Conservation (phyloP, 1,140 invertebrate genomes). For the Lasaia peninsularis region DNA sequence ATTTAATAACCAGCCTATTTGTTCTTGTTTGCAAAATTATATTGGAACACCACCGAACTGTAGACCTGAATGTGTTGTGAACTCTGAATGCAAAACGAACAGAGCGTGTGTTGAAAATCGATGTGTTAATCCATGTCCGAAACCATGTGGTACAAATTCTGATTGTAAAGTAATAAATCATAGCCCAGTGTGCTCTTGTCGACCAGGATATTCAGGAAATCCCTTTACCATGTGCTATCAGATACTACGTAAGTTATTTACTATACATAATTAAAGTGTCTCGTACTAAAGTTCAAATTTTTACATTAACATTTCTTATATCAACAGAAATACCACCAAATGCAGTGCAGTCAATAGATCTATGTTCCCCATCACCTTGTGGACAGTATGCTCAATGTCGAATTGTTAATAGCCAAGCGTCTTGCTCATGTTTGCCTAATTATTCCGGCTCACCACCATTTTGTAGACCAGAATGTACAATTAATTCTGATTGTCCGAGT, state of each 20-base stretch:
- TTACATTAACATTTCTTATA: slow-evolving; percentile 18
- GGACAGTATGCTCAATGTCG: slow-evolving; percentile 86
- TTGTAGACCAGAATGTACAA: slow-evolving; percentile 76
- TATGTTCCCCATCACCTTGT: slow-evolving; percentile 89
- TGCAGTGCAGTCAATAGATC: slow-evolving; percentile 74
- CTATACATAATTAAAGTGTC: neutral
- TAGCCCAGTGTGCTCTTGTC: slow-evolving; percentile 79
- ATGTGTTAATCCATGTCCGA: slow-evolving; percentile 81
- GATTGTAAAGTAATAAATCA: slow-evolving; percentile 79
- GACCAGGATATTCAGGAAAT: slow-evolving; percentile 78
- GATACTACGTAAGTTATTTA: slow-evolving; percentile 79
- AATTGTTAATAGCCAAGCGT: slow-evolving; percentile 78
- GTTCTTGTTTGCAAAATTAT: slow-evolving; percentile 79
- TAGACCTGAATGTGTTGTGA: slow-evolving; percentile 79
- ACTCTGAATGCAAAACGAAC: slow-evolving; percentile 81
- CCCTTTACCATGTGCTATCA: slow-evolving; percentile 77
- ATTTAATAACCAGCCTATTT: slow-evolving; percentile 76
- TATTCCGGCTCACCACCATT: slow-evolving; percentile 84
- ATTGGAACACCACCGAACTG: slow-evolving; percentile 79
- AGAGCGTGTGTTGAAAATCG: slow-evolving; percentile 81
- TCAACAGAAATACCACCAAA: slow-evolving; percentile 43
- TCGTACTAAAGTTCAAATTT: neutral
- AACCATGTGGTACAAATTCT: slow-evolving; percentile 75
- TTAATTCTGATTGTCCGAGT: slow-evolving; percentile 86
- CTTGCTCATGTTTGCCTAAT: slow-evolving; percentile 81